A percentile compares a stretch with the other conserved stretches of the same genome.
Conservation (phyloP, 1,140 invertebrate species). For the Saccostrea echinata region DNA sequence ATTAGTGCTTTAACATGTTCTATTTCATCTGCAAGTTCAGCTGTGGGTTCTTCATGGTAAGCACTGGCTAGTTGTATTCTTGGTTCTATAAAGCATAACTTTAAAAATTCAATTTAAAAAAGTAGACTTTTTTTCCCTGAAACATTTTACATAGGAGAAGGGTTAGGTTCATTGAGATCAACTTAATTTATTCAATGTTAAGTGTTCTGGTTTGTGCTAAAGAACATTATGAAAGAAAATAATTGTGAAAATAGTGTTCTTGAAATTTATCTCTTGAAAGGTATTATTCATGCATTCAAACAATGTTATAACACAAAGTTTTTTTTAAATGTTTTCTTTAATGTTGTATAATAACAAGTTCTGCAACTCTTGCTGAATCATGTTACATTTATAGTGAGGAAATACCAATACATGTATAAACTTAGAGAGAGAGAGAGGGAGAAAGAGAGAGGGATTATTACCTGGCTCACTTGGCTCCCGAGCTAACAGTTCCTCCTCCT, state of each 20-base stretch:
- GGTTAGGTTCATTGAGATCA: background rate
- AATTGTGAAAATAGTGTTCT: no score
- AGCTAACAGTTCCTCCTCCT: conserved; percentile 68
- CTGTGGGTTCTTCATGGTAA: conserved; percentile 61
- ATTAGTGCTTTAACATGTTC: conserved; percentile 75
- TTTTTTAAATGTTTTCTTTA: background rate
- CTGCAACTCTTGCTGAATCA: background rate
- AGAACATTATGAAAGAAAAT: no score
- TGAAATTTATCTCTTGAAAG: no score
- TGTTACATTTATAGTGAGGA: background rate
- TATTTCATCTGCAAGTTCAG: conserved; percentile 74
- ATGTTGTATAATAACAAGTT: background rate
- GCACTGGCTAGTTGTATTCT: conserved; percentile 4
- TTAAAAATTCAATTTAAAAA: no score
- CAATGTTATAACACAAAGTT: background rate
- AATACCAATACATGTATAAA: no score
- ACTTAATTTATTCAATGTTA: background rate
- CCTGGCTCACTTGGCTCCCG: conserved; percentile 62
- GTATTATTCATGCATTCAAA: background rate
- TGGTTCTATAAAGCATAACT: conserved; percentile 49
- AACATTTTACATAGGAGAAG: background rate
- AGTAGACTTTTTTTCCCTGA: background rate
- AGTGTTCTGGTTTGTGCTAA: background rate
- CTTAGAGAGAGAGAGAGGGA: background rate
- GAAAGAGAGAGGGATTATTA: conserved; percentile 32